Percentiles rank a stretch among this genome's conserved stretches.
Evolutionary conservation across 2,113 vertebrate genomes (phyloP).

Genomic region (Neopipo cinnamomea): DNA sequence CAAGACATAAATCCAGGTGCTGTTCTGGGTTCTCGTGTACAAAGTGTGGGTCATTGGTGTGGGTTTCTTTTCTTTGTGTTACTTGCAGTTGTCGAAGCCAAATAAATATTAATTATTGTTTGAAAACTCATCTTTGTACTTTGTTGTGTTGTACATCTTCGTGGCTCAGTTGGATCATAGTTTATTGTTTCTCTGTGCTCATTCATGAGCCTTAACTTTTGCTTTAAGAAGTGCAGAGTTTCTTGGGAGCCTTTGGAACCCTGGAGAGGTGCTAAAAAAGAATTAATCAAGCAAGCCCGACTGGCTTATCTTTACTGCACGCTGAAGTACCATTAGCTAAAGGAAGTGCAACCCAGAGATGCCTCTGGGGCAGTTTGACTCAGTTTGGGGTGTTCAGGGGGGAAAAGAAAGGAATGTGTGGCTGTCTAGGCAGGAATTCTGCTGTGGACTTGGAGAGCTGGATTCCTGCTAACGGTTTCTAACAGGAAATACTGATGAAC

Average conservation of each 20-base stretch:
- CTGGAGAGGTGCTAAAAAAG: neutral
- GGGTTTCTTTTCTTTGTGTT: neutral
- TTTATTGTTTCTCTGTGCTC: neutral
- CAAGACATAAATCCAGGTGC: neutral
- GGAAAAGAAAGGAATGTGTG: fast-evolving
- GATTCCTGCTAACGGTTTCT: neutral
- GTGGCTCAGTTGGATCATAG: neutral
- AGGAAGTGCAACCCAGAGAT: neutral
- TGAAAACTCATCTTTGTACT: neutral
- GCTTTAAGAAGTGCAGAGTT: neutral
- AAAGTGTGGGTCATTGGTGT: neutral
- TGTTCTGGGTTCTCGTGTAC: fast-evolving
- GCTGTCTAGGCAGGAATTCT: neutral
- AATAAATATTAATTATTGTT: slow-evolving; percentile 9
- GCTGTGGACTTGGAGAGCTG: neutral
- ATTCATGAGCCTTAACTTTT: neutral
- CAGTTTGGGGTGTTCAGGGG: neutral
- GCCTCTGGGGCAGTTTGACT: neutral
- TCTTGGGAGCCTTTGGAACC: neutral
- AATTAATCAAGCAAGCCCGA: neutral
- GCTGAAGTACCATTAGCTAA: neutral
- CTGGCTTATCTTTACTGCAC: neutral
- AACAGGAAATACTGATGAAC: neutral
- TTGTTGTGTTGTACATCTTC: neutral
- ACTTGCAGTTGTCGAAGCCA: neutral